These are phyloP conservation scores for Macquaria australasica DNA, from an alignment of 2,113 vertebrate genomes.

Conservation along the genomic window DNA sequence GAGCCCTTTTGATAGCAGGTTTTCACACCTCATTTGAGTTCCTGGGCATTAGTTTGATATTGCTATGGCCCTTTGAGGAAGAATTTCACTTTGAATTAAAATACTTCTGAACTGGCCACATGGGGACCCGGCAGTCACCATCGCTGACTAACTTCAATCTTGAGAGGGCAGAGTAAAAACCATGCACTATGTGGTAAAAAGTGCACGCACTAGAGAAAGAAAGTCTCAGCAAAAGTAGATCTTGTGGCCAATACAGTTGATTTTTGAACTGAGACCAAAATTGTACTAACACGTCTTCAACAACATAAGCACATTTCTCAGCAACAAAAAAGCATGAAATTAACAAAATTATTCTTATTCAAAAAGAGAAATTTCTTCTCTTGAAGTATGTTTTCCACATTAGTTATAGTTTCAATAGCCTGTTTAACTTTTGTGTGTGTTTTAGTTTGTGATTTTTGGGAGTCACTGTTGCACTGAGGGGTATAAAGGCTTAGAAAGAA, in stretches of 20 bases:
- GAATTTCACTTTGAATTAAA: slow-evolving; percentile 21
- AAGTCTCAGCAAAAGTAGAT: not conserved
- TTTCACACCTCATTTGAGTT: slow-evolving; percentile 41
- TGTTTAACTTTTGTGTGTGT: not conserved
- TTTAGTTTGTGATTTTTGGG: not conserved
- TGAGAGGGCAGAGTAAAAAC: not conserved
- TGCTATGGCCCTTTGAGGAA: not conserved
- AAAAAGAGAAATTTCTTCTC: not conserved
- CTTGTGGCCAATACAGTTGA: not conserved
- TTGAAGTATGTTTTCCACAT: not conserved
- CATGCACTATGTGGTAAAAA: not conserved
- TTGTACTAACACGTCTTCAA: not conserved
- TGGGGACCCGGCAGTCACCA: not conserved
- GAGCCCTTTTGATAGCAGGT: not conserved
- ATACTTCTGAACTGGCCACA: slow-evolving; percentile 7
- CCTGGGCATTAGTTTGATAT: slow-evolving; percentile 8
- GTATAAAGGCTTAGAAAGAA: not conserved
- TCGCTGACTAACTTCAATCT: not conserved
- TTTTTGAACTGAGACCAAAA: not conserved
- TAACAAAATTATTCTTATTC: not conserved
- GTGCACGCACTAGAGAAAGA: not conserved
- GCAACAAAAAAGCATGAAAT: not conserved
- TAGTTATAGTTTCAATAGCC: not conserved
- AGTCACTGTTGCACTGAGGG: not conserved
- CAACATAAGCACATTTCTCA: not conserved